Base-by-base conservation (phyloP, 2,113 vertebrate genomes). In the Microcebus ravelobensis region DNA sequence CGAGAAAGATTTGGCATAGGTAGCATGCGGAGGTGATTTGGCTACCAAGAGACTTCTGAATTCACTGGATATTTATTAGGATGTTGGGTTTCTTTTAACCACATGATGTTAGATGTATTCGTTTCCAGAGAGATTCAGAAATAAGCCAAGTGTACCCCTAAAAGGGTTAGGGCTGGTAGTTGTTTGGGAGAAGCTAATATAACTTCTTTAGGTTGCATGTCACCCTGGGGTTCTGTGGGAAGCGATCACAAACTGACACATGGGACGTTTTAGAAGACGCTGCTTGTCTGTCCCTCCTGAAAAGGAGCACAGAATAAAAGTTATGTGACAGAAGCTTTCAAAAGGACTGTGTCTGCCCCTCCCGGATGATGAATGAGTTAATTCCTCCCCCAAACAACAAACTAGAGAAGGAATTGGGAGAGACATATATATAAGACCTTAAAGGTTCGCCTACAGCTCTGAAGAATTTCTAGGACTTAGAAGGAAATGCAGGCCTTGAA, bases 291-390 rank as follows among this genome's bases (percentile, higher is more conserved):
- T 15, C 21, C 67, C 61, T 82, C 84, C 14, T 2, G 18, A 20
- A 50, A 76, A 27, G 67, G 76, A 61, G 77, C 71, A 29, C 21
- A 6, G 74, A 20, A 25, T 70, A 18, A 13, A 61, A 94, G 36
- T 97, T 97, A 88, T 0, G 1, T 95, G 96, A 96, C 31, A 70
- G 93, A 77, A 36, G 63, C 77, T 74, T 86, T 48, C 34, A 18
- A 25, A 59, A 96, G 84, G 74, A 76, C 50, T 2, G 0, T 20
- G 76, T 48, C 71, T 68, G 23, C n/a, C 6, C 65, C 27, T 67
- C 48, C 55, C 77, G 61, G 80, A 63, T 13, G 63, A 34, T 39
- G 3, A 39, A 5, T 0, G 0, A 70, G 63, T 59, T 90, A 61
- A 63, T 83, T 80, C 36, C n/a, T 89, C 29, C 42, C 52, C n/a